Conservation (phyloP, 2,888 invertebrate genomes). For the Oscheius sp. region DNA sequence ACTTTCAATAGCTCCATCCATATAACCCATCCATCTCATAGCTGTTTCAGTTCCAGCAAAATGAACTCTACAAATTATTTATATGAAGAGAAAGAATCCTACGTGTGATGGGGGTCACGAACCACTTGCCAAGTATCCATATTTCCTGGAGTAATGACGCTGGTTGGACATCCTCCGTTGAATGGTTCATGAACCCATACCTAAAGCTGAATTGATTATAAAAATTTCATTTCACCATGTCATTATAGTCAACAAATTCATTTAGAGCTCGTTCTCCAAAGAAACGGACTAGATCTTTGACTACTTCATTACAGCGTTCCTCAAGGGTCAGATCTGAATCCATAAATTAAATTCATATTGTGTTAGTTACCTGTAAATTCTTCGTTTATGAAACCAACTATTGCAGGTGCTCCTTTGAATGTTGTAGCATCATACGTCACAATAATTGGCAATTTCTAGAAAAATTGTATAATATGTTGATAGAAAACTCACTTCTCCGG, state of each 20-base stretch:
- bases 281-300: conserved; percentile 57
- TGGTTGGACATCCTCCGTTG: conserved; percentile 72
- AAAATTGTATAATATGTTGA: neutral
- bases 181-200: conserved; percentile 72
- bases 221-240: conserved; percentile 57
- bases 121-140: conserved; percentile 44
- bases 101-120: conserved; percentile 50
- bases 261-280: conserved; percentile 47
- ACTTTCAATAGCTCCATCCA: conserved; percentile 70
- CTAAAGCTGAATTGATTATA: neutral
- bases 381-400: conserved; percentile 70
- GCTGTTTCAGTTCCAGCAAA: conserved; percentile 71
- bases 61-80: conserved; percentile 53
- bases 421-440: conserved; percentile 37
- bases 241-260: conserved; percentile 64
- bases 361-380: conserved; percentile 33
- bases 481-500: conserved; percentile 37
- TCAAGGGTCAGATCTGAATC: conserved; percentile 47
- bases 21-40: conserved; percentile 70
- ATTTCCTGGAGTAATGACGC: conserved; percentile 69
- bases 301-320: conserved; percentile 70
- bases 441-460: conserved; percentile 35
- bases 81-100: neutral
- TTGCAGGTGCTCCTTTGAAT: conserved; percentile 70
- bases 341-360: neutral